Conservation (phyloP, 1,140 invertebrate genomes). For the Sitobion miscanthi region DNA sequence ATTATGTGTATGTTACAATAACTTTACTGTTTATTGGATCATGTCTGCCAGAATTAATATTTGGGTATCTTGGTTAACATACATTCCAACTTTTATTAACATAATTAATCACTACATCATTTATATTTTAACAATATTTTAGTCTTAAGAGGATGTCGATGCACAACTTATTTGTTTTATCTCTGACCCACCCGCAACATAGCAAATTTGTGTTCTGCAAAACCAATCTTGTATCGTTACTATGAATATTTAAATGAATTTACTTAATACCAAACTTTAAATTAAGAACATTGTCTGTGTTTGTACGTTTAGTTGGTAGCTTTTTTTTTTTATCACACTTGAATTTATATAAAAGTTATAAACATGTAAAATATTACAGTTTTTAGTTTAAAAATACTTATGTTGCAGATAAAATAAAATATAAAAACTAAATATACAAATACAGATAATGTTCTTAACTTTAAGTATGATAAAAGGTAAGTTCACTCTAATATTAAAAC, state of each 20-base stretch:
- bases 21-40: not conserved
- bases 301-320: not conserved
- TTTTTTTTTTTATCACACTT: not conserved
- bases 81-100: not conserved
- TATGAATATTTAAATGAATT: not conserved
- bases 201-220: not conserved
- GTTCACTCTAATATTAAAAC: not conserved
- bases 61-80: slow-evolving; percentile 17
- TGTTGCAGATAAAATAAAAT: not conserved
- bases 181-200: not conserved
- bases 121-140: slow-evolving; percentile 11
- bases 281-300: not conserved
- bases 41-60: not conserved
- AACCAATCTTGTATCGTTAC: not conserved
- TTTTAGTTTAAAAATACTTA: not conserved
- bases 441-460: not conserved
- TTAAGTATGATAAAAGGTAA: not conserved
- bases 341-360: not conserved
- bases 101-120: not conserved
- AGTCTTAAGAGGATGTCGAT: not conserved
- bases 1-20: not conserved
- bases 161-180: not conserved
- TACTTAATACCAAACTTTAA: not conserved
- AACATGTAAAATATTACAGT: not conserved
- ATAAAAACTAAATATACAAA: not conserved